phyloP scores from a whole-genome alignment of 2,797 vertebrate genomes.

The Clarias platycephalus region DNA sequence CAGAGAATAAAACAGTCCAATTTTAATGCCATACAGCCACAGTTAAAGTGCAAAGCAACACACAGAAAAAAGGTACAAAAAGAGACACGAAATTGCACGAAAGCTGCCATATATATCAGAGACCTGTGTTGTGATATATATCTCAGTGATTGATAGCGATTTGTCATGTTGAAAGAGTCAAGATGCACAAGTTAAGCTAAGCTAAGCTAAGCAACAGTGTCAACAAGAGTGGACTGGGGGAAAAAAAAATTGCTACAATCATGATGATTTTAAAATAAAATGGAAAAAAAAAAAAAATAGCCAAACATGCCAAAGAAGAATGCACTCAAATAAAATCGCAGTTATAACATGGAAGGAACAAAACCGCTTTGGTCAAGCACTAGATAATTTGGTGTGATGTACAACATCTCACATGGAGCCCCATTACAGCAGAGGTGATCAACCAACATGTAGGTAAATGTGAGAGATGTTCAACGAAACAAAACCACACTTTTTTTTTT shows the following conservation, averaged over 20 bases:
- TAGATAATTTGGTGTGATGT: slow-evolving; percentile 65
- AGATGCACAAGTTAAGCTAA: slow-evolving; percentile 33
- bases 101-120: slow-evolving; percentile 56
- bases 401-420: slow-evolving; percentile 63
- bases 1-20: slow-evolving; percentile 71
- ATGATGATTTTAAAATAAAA: slow-evolving; percentile 4
- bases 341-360: slow-evolving; percentile 41
- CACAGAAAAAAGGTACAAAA: slow-evolving; percentile 64
- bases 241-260: slow-evolving; percentile 37
- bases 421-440: slow-evolving; percentile 70
- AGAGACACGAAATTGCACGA: slow-evolving; percentile 38
- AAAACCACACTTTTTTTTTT: slow-evolving; percentile 58
- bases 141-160: slow-evolving; percentile 40
- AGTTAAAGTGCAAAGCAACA: slow-evolving; percentile 75
- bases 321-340: slow-evolving; percentile 17
- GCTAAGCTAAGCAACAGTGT: slow-evolving; percentile 19
- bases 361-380: slow-evolving; percentile 53
- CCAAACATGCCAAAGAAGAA: slow-evolving; percentile 37
- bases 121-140: slow-evolving; percentile 37
- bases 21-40: slow-evolving; percentile 69
- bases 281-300: slow-evolving; percentile 17
- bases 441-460: slow-evolving; percentile 63
- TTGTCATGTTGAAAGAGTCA: slow-evolving; percentile 32
- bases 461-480: slow-evolving; percentile 65
- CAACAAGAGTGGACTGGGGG: background rate